Base-by-base conservation (phyloP, 2,888 invertebrate species). In the Gastracanthus pulcherrimus region DNA sequence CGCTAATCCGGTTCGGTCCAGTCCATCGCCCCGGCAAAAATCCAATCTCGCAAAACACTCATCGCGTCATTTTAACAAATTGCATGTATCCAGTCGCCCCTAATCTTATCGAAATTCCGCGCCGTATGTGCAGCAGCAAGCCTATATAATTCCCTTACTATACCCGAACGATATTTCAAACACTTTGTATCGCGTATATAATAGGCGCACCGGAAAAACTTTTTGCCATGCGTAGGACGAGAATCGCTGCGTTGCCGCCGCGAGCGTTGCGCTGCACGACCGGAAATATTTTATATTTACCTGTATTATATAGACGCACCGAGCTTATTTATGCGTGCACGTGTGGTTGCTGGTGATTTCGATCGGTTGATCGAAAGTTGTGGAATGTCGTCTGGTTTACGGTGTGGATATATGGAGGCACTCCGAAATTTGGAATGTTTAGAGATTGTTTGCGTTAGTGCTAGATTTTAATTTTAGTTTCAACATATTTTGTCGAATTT, bases 211-310 rank as follows among this genome's bases (percentile, higher is more conserved):
- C 55, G 55, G 23, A 26, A 55, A 55, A 55, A 9, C 23, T 26
- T 23, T 2, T 19, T 9, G 23, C 23, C 9, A 9, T 11, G 55
- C 55, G 55, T 55, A 55, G 55, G 55, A 55, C 23, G 55, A 4
- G 9, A 23, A 9, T 23, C 23, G 4, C 19, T 9, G 41, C 16
- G 16, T n/a, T n/a, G n/a, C n/a, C n/a, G n/a, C 41, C 41, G 41
- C 41, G 9, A 9, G 23, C 6, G 23, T 23, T 5, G 55, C 51
- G 51, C n/a, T n/a, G 51, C 38, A 19, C n/a, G 51, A 23, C 26
- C 71, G 71, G 71, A 71, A 71, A 9, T 38, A 58, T 41, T 38
- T 41, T 41, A n/a, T 71, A 29, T 55, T 55, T 36, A 11, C 4
- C 45, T 2, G 45, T 0, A 41, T 4, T 7, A 26, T 51, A 34